Conservation (phyloP, 2,888 invertebrate species). For the Yponomeuta plumbellus region DNA sequence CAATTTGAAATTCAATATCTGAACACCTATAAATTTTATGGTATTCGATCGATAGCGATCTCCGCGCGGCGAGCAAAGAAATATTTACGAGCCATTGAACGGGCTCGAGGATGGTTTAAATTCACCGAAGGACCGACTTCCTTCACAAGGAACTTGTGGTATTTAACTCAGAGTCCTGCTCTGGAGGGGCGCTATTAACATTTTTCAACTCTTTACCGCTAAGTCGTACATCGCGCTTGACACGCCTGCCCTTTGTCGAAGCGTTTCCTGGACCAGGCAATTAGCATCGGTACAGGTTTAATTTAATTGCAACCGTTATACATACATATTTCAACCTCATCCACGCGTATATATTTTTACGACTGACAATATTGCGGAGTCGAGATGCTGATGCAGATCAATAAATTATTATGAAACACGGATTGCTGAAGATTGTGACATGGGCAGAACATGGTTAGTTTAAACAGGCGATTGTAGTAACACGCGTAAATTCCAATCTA, state of each 20-base stretch:
- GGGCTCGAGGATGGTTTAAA: constrained; percentile 44
- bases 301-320: no score
- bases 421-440: not conserved
- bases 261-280: constrained; percentile 10
- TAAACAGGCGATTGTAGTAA: constrained; percentile 16
- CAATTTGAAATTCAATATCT: constrained; percentile 60
- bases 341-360: not conserved
- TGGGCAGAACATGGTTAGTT: not conserved
- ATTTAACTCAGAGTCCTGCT: constrained; percentile 28
- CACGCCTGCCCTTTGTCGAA: constrained; percentile 9
- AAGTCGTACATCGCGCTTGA: constrained; percentile 10
- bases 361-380: not conserved
- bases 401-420: not conserved
- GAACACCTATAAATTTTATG: constrained; percentile 56
- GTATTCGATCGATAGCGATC: constrained; percentile 49
- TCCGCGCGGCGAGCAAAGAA: constrained; percentile 49
- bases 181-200: constrained; percentile 19
- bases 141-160: constrained; percentile 19
- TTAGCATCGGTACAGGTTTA: not conserved
- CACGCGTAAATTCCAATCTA: constrained; percentile 45
- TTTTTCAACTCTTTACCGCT: constrained; percentile 19
- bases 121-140: constrained; percentile 46
- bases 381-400: not conserved
- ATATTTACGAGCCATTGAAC: constrained; percentile 48
- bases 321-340: not conserved